These are phyloP conservation scores for Poecilia wingei DNA, from an alignment of 2,797 vertebrate genomes.

Conservation along the genomic window DNA sequence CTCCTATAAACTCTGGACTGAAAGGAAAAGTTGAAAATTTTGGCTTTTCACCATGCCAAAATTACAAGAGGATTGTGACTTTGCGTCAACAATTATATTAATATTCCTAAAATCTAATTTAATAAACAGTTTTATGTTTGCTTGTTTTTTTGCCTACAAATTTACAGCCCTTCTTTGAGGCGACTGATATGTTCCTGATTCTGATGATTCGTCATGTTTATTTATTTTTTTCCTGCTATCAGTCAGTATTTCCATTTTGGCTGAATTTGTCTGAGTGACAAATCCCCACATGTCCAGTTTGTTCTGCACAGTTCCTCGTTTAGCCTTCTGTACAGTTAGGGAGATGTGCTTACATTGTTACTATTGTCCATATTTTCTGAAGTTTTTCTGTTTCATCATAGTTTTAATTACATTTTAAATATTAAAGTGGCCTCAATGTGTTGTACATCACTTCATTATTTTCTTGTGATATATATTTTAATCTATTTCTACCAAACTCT, in stretches of 20 bases:
- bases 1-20: background rate
- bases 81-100: background rate
- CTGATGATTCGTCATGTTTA: background rate
- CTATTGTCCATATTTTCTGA: background rate
- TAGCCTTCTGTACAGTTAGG: conserved; percentile 18
- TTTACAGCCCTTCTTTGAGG: background rate
- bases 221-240: background rate
- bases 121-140: background rate
- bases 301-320: conserved; percentile 57
- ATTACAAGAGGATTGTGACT: background rate
- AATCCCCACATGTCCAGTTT: conserved; percentile 52
- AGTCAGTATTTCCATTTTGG: conserved; percentile 14
- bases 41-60: background rate
- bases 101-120: background rate
- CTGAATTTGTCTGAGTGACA: conserved; percentile 46
- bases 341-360: background rate
- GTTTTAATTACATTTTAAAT: background rate
- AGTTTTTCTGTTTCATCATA: background rate
- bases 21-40: background rate
- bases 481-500: background rate
- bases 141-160: background rate
- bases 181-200: background rate
- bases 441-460: background rate
- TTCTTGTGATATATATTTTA: background rate
- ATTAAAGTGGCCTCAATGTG: background rate